Evolutionary conservation across 2,888 invertebrate species (phyloP), one percentile per base, ranked within the genome.

Genomic region (Portevinia maculata): DNA sequence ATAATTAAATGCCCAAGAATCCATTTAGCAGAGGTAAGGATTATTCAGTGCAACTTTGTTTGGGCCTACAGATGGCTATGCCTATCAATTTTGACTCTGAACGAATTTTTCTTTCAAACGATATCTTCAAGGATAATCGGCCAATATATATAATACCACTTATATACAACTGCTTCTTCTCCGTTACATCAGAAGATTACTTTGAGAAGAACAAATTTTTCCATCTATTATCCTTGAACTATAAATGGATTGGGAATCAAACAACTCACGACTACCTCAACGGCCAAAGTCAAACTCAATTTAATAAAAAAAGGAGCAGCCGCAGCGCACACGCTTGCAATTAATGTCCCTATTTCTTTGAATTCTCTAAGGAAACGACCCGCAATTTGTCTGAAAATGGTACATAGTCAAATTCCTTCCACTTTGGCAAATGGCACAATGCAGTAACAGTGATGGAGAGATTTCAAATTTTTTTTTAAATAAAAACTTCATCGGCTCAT

Each of bases 1-100:
- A 81, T 52, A 70, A 65, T 32, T 70, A 59, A 65, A 65, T 81
- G 76, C 46, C 76, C 17, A 46, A 70, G 62, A 81, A 64, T 32
- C 37, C 46, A 53, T 46, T 46, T 32, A 46, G 15, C n/a, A 41
- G 4, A 57, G 41, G 46, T 53, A 59, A 53, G 6, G n/a, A n/a
- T n/a, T n/a, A 67, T 60, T 37, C 48, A 41, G 19, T 5, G 0
- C 19, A 46, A 34, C 48, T 17, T 48, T 32, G 39, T 39, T 44
- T 11, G 28, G 37, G 19, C 3, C 1, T 7, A 8, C 15, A 15
- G n/a, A 30, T 17, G 4, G 13, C 1, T 9, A 48, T 24, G 30
- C 39, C 32, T 44, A 81, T 70, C 60, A 50, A 70, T 71, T 53
- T 60, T 8, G 41, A 19, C 9, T 65, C 34, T 28, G 52, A 39